Percentiles rank a stretch among this genome's conserved stretches.
Conservation (phyloP, 1,140 invertebrate species). For the Ridgeia piscesae region DNA sequence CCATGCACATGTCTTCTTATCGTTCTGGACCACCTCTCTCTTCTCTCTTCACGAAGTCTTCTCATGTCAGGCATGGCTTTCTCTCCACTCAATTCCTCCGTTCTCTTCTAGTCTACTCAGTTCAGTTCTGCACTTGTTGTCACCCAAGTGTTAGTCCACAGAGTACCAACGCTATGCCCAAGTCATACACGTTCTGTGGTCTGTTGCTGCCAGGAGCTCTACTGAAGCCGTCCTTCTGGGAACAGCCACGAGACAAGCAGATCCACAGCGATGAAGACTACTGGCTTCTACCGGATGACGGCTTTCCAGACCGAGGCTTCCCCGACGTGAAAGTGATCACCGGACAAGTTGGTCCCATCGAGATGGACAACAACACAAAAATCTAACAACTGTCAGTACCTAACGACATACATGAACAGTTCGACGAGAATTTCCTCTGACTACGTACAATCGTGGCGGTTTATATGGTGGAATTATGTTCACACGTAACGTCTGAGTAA, state of each 20-base stretch:
- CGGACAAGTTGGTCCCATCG: not conserved
- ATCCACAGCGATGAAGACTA: conserved; percentile 3
- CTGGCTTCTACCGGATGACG: not conserved
- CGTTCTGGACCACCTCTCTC: no score
- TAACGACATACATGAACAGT: not conserved
- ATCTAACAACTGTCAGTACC: not conserved
- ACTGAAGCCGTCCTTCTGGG: not conserved
- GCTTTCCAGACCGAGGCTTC: not conserved
- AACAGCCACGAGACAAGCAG: not conserved
- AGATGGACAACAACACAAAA: not conserved
- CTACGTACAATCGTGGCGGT: not conserved
- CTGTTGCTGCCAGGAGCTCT: not conserved
- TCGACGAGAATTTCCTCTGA: not conserved
- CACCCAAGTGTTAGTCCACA: not conserved
- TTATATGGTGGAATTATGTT: not conserved
- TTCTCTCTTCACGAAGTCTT: no score
- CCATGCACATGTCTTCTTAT: no score
- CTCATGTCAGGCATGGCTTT: no score
- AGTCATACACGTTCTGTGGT: not conserved
- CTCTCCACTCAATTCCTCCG: no score
- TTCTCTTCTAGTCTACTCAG: no score
- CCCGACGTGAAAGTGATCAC: not conserved
- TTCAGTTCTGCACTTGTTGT: no score
- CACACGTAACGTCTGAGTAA: not conserved
- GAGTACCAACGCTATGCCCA: not conserved